A percentile compares a stretch with the other conserved stretches of the same genome.
These are phyloP conservation scores for Sinocyclocheilus anophthalmus DNA, from an alignment of 2,113 vertebrate species.

Conservation along the genomic window DNA sequence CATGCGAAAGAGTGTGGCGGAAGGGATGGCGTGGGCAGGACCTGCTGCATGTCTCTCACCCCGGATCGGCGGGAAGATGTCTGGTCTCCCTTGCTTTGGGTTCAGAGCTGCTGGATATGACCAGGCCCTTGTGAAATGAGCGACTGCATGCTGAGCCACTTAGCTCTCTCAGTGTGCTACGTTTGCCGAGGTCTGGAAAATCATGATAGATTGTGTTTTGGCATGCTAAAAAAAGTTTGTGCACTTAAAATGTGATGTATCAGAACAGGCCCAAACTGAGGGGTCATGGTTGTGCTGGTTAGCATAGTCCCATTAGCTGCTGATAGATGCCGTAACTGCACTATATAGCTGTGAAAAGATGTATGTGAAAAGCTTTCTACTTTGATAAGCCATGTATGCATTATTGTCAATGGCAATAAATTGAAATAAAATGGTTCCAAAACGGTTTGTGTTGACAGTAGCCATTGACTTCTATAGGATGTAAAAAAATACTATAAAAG, in stretches of 20 bases:
- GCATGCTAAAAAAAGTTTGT: neutral
- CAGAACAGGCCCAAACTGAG: neutral
- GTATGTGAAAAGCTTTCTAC: too few species aligned
- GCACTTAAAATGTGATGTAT: neutral
- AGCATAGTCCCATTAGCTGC: neutral
- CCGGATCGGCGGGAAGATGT: neutral
- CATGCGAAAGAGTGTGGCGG: conserved; percentile 30
- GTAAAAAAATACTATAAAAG: too few species aligned
- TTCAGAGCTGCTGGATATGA: conserved; percentile 17
- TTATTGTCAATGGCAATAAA: too few species aligned
- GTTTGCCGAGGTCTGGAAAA: neutral
- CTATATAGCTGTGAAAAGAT: too few species aligned
- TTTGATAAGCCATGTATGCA: too few species aligned
- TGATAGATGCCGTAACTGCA: neutral
- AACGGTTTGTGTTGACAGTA: too few species aligned
- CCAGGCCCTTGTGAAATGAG: conserved; percentile 30
- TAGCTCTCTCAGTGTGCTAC: conserved; percentile 7
- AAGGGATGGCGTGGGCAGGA: conserved; percentile 9
- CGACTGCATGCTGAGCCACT: conserved; percentile 24
- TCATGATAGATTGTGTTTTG: neutral
- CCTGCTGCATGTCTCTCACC: conserved; percentile 6
- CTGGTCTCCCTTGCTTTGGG: neutral
- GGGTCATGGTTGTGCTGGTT: neutral
- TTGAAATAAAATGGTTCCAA: too few species aligned
- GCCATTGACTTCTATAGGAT: too few species aligned